Evolutionary conservation across 2,888 invertebrate genomes (phyloP), one percentile per base, ranked within the genome.

Genomic region (Torymus texanus): DNA sequence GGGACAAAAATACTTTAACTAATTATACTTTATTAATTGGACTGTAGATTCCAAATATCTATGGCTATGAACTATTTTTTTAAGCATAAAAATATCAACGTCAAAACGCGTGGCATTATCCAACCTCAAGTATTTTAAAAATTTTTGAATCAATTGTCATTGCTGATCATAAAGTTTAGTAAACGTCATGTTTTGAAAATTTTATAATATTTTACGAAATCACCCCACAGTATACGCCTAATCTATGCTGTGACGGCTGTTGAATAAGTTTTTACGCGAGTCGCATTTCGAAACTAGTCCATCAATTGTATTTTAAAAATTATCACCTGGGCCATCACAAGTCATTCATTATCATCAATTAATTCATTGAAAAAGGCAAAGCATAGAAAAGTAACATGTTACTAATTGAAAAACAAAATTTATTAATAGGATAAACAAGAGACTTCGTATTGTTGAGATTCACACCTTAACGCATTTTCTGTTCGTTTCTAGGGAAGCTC

Each of bases 211-310:
- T 29, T 62, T n/a, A 75, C 58, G 56, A 41, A 80, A 84, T 86
- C 85, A 75, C 83, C 85, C 83, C 84, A 84, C 84, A 86, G 84
- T 84, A 86, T 83, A 84, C 75, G 82, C 82, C 83, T 84, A 85
- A 84, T 83, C 71, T 65, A 81, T 63, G 78, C 81, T 83, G 74
- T 82, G 79, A 83, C 83, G 84, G 82, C 83, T 84, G 84, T 78
- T 82, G 77, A 83, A 83, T 76, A 82, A 82, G 79, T 83, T 82
- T 78, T 82, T 79, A 80, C 79, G 82, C 83, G 84, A 86, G 84
- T 86, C 85, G 82, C 84, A 63, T 84, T 85, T 83, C 82, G 84
- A 87, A 88, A 84, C 86, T 87, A 87, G 87, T 87, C 87, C 86
- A 85, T 83, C 87, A 85, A 85, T 84, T 67, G 83, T 86, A 85